Evolutionary conservation across 2,797 vertebrate genomes (phyloP), one percentile per base, ranked within the genome.

Genomic region (Argya squamiceps): DNA sequence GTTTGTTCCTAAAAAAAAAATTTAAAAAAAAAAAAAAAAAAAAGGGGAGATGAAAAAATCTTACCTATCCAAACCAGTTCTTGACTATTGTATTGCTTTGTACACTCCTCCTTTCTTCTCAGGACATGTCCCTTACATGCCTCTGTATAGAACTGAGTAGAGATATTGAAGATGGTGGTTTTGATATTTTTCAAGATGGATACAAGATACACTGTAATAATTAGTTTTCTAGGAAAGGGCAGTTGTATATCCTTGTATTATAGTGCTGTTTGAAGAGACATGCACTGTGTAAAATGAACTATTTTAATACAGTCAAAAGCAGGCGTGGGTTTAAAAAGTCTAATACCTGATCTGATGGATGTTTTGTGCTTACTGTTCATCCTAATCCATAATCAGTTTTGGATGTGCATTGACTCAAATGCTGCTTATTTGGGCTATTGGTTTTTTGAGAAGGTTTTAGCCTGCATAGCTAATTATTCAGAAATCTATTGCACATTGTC

Each of bases 371-470:
- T 90, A 34, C 21, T 52, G 36, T 67, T 52, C 34, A 74, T 29
- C 19, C 8, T 82, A 80, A 89, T 80, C 68, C 47, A n/a, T 84
- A 70, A 88, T 29, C 23, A 46, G 15, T 90, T 94, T 81, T 83
- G 18, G 29, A 52, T 84, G 13, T 87, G 13, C 47, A 26, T 70
- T 7, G 5, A 46, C 75, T 90, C 29, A 47, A 68, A 82, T 86
- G 18, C 22, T 80, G 12, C 32, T 71, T 79, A 41, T 89, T 87
- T 82, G 44, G 14, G 6, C 24, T 46, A 6, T 9, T 81, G 9
- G 37, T 4, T 60, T 75, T 79, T 73, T 41, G 39, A 36, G 44
- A 30, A 56, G 29, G 10, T 39, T 83, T 75, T 60, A 65, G 27
- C 20, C 16, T 77, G 29, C 11, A 29, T 27, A 60, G 26, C 17